phyloP scores from a whole-genome alignment of 2,113 vertebrate species.

The Phrynosoma platyrhinos region DNA sequence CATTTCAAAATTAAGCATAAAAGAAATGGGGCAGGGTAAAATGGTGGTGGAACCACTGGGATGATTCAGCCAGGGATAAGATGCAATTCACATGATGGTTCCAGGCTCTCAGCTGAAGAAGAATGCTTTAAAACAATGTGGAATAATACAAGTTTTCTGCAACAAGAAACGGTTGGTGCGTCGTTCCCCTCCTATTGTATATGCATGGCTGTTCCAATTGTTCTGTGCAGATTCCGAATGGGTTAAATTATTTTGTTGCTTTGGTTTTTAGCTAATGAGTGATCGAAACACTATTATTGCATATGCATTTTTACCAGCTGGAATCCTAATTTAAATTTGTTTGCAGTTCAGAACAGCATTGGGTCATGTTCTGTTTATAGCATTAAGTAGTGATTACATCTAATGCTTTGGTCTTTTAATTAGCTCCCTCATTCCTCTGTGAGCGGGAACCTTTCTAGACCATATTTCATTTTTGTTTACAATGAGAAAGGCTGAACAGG shows the following conservation, averaged over 20 bases:
- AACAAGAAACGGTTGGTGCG: background rate
- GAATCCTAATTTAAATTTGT: slow-evolving; percentile 73
- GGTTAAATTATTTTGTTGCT: slow-evolving; percentile 52
- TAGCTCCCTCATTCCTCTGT: slow-evolving; percentile 65
- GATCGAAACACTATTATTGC: slow-evolving; percentile 50
- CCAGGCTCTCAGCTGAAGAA: background rate
- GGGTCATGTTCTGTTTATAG: slow-evolving; percentile 73
- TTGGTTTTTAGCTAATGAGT: slow-evolving; percentile 43
- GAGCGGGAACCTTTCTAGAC: slow-evolving; percentile 57
- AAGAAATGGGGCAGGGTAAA: background rate
- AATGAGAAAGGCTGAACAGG: slow-evolving; percentile 54
- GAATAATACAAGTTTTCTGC: slow-evolving; percentile 7
- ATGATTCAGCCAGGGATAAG: background rate
- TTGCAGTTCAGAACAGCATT: slow-evolving; percentile 67
- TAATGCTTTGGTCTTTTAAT: slow-evolving; percentile 72
- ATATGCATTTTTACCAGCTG: slow-evolving; percentile 69
- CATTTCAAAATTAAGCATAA: background rate
- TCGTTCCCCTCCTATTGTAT: background rate
- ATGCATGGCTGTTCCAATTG: slow-evolving; percentile 28
- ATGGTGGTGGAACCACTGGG: background rate
- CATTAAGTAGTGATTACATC: slow-evolving; percentile 73
- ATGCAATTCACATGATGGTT: background rate
- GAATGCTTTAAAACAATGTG: background rate
- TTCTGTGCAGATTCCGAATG: slow-evolving; percentile 34
- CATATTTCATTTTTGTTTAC: slow-evolving; percentile 63